Percentiles rank a stretch among this genome's conserved stretches.
Conservation (phyloP, 2,113 vertebrate species). For the Chloropsis cyanopogon region DNA sequence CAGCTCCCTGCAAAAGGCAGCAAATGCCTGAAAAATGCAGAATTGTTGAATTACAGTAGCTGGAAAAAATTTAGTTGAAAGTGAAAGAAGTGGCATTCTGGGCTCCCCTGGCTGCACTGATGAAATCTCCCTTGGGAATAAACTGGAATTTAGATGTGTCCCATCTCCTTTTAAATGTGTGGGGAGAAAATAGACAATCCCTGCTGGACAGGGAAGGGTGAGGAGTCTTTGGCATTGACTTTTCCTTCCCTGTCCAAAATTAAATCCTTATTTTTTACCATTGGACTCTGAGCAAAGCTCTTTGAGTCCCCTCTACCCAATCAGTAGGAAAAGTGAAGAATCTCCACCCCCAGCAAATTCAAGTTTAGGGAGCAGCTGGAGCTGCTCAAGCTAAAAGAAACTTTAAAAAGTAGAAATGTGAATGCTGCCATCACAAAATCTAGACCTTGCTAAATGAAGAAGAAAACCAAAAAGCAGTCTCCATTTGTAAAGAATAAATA, state of each 20-base stretch:
- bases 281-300: not conserved
- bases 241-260: not conserved
- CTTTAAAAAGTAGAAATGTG: not conserved
- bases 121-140: not conserved
- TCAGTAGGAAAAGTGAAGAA: not conserved
- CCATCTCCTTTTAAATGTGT: not conserved
- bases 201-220: not conserved
- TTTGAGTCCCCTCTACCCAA: not conserved
- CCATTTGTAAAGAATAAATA: not conserved
- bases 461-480: not conserved
- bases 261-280: not conserved
- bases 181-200: not conserved
- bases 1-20: not conserved
- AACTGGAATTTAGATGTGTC: not conserved
- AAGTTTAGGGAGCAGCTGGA: not conserved
- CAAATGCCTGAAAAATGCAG: not conserved
- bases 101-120: not conserved
- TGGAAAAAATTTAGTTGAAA: not conserved
- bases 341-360: not conserved
- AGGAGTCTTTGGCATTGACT: not conserved
- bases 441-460: not conserved
- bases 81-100: not conserved
- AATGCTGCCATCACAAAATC: not conserved
- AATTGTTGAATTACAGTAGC: not conserved
- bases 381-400: not conserved